phyloP scores from a whole-genome alignment of 1,140 invertebrate genomes.

The Zophobas atratus region DNA sequence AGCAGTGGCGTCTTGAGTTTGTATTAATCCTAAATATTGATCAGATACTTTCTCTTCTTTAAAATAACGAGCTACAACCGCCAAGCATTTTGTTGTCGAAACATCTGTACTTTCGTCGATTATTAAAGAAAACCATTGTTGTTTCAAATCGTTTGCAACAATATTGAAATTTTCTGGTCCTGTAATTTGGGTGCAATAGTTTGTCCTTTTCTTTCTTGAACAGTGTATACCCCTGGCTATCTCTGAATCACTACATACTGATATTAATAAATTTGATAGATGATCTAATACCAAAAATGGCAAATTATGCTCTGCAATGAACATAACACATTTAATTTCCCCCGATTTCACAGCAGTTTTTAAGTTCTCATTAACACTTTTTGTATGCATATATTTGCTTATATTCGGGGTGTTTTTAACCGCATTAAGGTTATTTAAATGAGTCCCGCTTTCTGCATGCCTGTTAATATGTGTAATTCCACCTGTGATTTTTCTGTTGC shows the following conservation, averaged over 20 bases:
- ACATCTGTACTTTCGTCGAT: constrained; percentile 1
- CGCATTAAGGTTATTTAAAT: too few relatives aligned
- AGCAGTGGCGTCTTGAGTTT: background rate
- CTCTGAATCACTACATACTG: background rate
- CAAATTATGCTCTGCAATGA: background rate
- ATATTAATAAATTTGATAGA: background rate
- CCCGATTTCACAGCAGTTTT: too few relatives aligned
- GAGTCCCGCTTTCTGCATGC: too few relatives aligned
- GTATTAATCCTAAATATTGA: background rate
- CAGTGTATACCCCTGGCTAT: background rate
- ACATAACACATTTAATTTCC: too few relatives aligned
- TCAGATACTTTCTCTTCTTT: background rate
- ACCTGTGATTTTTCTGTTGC: too few relatives aligned
- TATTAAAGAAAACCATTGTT: background rate
- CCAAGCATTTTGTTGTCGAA: background rate
- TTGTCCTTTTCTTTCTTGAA: too few relatives aligned
- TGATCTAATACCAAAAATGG: background rate
- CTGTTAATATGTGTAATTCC: too few relatives aligned
- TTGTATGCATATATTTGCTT: too few relatives aligned
- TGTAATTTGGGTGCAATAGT: background rate
- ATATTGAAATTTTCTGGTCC: background rate
- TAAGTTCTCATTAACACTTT: too few relatives aligned
- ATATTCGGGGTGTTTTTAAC: too few relatives aligned
- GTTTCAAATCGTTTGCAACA: background rate
- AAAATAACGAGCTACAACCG: background rate